A percentile compares a stretch with the other conserved stretches of the same genome.
These are phyloP conservation scores for Notechis scutatus DNA, from an alignment of 2,113 vertebrate genomes.

Conservation along the genomic window DNA sequence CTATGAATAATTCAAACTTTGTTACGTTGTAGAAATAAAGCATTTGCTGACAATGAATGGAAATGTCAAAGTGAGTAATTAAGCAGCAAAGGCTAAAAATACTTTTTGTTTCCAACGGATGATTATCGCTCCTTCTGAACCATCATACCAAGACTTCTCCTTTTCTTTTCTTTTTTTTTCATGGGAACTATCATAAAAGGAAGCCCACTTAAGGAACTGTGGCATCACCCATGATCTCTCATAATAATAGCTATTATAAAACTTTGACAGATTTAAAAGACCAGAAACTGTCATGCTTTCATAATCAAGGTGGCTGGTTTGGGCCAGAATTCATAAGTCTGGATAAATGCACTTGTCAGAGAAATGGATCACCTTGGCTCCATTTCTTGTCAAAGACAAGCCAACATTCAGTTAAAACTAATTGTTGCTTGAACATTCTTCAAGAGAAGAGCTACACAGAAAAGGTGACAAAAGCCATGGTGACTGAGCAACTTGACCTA, in stretches of 20 bases:
- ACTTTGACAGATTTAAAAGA: background rate
- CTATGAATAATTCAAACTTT: background rate
- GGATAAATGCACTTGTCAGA: background rate
- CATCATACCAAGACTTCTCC: accelerated
- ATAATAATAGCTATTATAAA: background rate
- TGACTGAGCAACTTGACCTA: background rate
- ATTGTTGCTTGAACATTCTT: background rate
- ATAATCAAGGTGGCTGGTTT: background rate
- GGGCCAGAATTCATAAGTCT: background rate
- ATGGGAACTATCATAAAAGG: background rate
- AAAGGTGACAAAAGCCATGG: background rate
- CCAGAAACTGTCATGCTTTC: too few species aligned
- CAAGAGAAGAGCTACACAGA: background rate
- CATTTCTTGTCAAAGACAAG: background rate
- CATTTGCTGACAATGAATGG: constrained; percentile 1
- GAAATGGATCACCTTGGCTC: background rate
- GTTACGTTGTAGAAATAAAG: constrained; percentile 7
- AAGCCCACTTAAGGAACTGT: background rate
- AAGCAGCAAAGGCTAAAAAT: background rate
- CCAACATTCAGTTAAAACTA: background rate
- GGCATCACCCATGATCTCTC: background rate
- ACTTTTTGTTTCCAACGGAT: background rate
- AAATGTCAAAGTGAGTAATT: background rate
- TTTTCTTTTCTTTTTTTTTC: background rate
- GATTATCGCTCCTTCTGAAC: background rate